A percentile compares a stretch with the other conserved stretches of the same genome.
Evolutionary conservation across 2,113 vertebrate species (phyloP).

Genomic region (Notiomystis cincta): DNA sequence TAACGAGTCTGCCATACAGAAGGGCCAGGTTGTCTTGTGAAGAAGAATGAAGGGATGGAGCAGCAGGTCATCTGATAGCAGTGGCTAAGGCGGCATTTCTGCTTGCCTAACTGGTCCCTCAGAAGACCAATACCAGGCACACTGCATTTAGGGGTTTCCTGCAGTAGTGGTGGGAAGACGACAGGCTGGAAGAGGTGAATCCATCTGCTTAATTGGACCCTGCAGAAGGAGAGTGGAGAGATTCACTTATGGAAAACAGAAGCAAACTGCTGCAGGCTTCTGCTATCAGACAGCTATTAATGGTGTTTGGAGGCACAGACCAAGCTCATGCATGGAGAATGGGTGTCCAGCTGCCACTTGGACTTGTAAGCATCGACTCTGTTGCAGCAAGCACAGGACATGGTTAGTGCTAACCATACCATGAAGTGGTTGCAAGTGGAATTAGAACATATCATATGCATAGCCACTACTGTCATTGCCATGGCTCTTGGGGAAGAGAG

Average conservation of each 20-base stretch:
- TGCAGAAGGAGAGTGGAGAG: background rate
- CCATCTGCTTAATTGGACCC: background rate
- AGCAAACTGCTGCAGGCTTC: background rate
- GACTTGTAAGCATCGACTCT: background rate
- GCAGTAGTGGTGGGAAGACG: background rate
- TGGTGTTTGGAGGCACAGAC: background rate
- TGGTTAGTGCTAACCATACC: background rate
- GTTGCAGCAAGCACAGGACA: background rate
- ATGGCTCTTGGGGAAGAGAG: background rate
- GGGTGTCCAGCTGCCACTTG: background rate
- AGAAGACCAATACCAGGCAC: background rate
- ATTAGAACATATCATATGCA: slow-evolving; percentile 8
- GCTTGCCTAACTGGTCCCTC: background rate
- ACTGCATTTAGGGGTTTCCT: background rate
- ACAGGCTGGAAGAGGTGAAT: background rate
- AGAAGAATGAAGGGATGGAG: background rate
- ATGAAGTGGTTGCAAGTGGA: background rate
- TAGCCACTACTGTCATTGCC: background rate
- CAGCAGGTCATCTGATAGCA: background rate
- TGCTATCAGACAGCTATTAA: background rate
- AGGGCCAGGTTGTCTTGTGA: background rate
- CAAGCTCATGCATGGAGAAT: background rate
- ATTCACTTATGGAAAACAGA: background rate
- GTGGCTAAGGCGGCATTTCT: background rate
- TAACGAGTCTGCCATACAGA: background rate